phyloP scores from a whole-genome alignment of 2,797 vertebrate genomes.

The Pipistrellus kuhlii region DNA sequence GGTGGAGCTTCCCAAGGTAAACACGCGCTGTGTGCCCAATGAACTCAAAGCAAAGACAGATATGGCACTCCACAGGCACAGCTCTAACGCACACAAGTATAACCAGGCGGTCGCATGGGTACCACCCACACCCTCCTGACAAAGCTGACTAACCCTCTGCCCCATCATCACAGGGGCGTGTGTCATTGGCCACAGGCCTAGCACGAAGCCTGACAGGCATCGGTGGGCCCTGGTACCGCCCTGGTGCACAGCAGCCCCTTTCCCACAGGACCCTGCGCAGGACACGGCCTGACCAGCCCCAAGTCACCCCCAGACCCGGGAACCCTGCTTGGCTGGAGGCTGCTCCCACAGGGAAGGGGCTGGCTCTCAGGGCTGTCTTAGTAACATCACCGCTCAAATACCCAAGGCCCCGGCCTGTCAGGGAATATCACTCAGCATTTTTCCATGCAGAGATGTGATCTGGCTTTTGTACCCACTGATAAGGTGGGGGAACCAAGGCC shows the following conservation, averaged over 20 bases:
- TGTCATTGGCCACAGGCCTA: background rate
- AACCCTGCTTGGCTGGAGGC: no score
- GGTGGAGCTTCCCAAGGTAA: background rate
- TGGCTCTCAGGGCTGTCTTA: background rate
- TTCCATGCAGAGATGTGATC: background rate
- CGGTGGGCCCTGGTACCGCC: background rate
- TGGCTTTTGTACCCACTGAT: background rate
- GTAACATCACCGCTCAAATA: background rate
- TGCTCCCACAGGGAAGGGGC: background rate
- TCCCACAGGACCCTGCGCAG: background rate
- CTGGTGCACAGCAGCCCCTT: background rate
- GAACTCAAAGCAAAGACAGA: background rate
- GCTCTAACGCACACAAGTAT: fast-evolving
- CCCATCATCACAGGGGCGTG: background rate
- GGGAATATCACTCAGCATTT: background rate
- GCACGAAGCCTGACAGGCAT: background rate
- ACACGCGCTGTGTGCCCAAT: background rate
- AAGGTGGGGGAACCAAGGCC: background rate
- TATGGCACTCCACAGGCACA: background rate
- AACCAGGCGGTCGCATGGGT: fast-evolving
- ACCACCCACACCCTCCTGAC: background rate
- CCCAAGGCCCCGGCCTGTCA: background rate
- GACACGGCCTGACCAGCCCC: background rate
- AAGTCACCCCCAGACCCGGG: background rate
- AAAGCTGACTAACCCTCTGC: background rate